Percentiles rank a stretch among this genome's conserved stretches.
Evolutionary conservation across 2,113 vertebrate species (phyloP).

Genomic region (Furnarius figulus): DNA sequence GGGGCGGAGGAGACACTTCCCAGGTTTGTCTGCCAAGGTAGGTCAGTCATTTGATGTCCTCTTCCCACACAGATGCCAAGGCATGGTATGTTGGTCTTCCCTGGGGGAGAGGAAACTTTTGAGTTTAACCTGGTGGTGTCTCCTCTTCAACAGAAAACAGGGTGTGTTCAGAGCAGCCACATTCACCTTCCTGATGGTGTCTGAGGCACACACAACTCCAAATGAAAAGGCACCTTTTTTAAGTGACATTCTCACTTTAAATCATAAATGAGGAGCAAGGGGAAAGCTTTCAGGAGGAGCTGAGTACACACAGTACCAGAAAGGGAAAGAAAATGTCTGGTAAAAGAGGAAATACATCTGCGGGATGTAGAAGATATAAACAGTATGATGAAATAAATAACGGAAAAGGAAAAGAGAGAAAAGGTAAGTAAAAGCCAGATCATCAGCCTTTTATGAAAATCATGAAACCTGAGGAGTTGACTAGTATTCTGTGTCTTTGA

Average conservation of each 20-base stretch:
- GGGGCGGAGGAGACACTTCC: neutral
- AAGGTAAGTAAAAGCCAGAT: neutral
- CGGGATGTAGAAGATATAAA: neutral
- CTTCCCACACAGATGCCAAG: rapidly evolving
- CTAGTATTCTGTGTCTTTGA: neutral
- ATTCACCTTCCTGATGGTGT: rapidly evolving
- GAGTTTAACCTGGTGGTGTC: neutral
- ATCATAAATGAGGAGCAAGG: neutral
- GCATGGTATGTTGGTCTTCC: rapidly evolving
- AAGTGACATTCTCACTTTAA: neutral
- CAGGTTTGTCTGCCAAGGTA: neutral
- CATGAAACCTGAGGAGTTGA: neutral
- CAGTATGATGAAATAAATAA: neutral
- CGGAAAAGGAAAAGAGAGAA: neutral
- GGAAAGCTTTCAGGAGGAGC: neutral
- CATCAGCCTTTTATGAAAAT: neutral
- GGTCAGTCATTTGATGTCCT: neutral
- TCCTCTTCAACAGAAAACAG: rapidly evolving
- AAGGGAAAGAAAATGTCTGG: neutral
- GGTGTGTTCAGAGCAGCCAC: rapidly evolving
- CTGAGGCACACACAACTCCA: rapidly evolving
- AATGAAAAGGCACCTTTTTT: neutral
- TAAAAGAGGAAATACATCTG: neutral
- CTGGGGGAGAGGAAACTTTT: neutral
- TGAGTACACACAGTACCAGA: neutral